Evolutionary conservation across 2,888 invertebrate genomes (phyloP).

Genomic region (Rambutsinella grinnellia): DNA sequence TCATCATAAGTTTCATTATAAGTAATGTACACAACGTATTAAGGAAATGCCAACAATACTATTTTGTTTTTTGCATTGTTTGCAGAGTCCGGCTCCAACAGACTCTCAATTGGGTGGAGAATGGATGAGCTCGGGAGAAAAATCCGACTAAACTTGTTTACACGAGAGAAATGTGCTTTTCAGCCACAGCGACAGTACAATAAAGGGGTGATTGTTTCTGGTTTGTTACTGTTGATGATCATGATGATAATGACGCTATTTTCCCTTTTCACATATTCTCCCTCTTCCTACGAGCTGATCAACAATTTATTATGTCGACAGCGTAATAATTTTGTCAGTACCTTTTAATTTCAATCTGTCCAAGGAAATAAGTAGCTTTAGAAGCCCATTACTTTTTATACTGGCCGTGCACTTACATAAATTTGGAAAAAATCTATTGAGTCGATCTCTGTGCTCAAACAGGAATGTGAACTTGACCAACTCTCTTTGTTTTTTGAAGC

Average conservation of each 20-base stretch:
- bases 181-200: too few species aligned
- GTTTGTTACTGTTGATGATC: not conserved
- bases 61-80: too few species aligned
- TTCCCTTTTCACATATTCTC: constrained; percentile 7
- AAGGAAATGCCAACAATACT: constrained; percentile 18
- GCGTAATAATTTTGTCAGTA: constrained; percentile 53
- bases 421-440: not conserved
- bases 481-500: not conserved
- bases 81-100: not conserved
- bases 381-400: not conserved
- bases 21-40: constrained; percentile 40
- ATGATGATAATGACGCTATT: not conserved
- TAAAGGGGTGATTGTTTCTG: not conserved
- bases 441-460: not conserved
- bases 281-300: constrained; percentile 31
- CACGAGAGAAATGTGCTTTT: not conserved
- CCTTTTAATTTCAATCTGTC: constrained; percentile 52
- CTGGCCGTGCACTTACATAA: not conserved
- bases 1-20: not conserved
- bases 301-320: constrained; percentile 54
- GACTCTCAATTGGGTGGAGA: not conserved
- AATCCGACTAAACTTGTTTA: not conserved
- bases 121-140: not conserved
- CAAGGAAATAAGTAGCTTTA: constrained; percentile 14
- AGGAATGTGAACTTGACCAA: not conserved